Conservation (phyloP, 2,888 invertebrate genomes). For the Nomada goodeniana region DNA sequence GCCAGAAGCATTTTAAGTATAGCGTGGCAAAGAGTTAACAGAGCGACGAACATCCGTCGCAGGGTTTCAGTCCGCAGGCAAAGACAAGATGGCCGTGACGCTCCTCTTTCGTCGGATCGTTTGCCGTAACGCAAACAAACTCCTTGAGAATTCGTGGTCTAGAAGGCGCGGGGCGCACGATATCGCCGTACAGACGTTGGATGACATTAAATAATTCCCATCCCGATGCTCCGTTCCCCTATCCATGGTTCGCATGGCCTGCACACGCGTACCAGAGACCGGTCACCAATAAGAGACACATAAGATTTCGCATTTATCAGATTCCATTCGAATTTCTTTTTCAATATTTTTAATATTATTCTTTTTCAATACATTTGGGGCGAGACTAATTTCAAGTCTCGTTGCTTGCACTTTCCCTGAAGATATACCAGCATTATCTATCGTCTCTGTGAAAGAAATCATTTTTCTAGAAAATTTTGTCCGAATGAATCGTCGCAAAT, state of each 20-base stretch:
- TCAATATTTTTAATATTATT: too few species aligned
- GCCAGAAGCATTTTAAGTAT: background rate
- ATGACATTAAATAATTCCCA: constrained; percentile 52
- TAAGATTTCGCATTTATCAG: background rate
- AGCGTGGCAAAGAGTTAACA: constrained; percentile 14
- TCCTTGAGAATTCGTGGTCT: constrained; percentile 76
- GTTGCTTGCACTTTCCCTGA: too few species aligned
- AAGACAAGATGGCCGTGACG: constrained; percentile 77
- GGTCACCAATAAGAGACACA: background rate
- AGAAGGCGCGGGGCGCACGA: constrained; percentile 44
- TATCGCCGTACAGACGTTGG: constrained; percentile 38
- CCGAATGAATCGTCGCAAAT: too few species aligned
- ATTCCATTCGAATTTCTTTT: too few species aligned
- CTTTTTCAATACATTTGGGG: too few species aligned
- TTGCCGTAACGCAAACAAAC: constrained; percentile 79
- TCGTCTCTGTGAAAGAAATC: too few species aligned
- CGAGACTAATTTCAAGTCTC: too few species aligned
- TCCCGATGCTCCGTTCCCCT: background rate
- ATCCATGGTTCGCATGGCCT: constrained; percentile 11
- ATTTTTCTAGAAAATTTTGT: too few species aligned
- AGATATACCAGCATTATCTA: too few species aligned
- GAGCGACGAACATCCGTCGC: constrained; percentile 25
- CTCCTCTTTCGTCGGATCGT: constrained; percentile 79
- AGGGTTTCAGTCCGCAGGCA: constrained; percentile 54
- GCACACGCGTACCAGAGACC: background rate